Base-by-base conservation (phyloP, 2,888 invertebrate species). In the Lysandra bellargus region DNA sequence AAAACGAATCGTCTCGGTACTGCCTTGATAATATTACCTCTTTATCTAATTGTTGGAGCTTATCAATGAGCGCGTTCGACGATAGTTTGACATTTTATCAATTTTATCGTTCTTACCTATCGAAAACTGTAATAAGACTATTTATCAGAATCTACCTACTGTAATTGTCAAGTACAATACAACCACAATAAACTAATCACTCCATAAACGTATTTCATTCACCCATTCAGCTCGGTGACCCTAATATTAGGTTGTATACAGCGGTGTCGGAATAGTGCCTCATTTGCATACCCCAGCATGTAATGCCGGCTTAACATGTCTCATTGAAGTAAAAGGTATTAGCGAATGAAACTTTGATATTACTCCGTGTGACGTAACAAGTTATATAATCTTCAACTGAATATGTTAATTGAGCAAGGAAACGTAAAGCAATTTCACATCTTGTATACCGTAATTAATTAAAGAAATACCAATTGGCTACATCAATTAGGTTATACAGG, bases 211-310 rank as follows among this genome's bases (percentile, higher is more conserved):
- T 75, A 53, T 75, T 49, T 75, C 74, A 74, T 74, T 74, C 49
- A 75, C 75, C 30, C 17, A 53, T 76, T 57, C 76, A 81, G 76
- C 79, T 79, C 82, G 82, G 82, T 83, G 78, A 81, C 81, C 81
- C 81, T 81, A 76, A 80, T 78, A 76, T 76, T 82, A 83, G 86
- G 85, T 84, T 84, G 89, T 30, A 90, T 91, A 91, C 90, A 84
- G 87, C 87, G 84, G 85, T 86, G 86, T 84, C 85, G 86, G 89
- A 89, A 91, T 92, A 90, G 88, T 88, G 84, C 87, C 88, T 90
- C 90, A 93, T 93, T 93, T 93, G 88, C 92, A 93, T 93, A 89
- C 87, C 86, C 86, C 86, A 86, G 86, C 86, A 84, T 87, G 84
- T 83, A 85, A 86, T 85, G 83, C 85, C 81, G 82, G 86, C 84